Conservation (phyloP, 2,797 vertebrate species). For the Xenops minutus region DNA sequence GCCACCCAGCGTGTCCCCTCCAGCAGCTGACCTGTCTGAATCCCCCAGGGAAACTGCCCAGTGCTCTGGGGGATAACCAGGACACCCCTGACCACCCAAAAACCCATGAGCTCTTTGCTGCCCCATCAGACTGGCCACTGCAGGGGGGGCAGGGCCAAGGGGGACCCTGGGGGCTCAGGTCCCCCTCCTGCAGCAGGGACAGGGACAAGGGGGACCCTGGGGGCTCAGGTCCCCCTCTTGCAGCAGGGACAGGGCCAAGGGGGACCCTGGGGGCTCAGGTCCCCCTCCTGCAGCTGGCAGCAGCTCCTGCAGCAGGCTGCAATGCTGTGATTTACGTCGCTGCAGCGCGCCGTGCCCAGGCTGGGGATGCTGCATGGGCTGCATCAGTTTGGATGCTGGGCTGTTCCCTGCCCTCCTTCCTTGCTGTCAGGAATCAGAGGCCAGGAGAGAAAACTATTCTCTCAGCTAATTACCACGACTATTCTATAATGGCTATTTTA, state of each 20-base stretch:
- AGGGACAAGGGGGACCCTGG: neutral
- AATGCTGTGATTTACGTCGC: neutral
- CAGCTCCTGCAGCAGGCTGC: neutral
- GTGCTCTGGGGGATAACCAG: accelerated
- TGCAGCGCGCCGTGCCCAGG: neutral
- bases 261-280: neutral
- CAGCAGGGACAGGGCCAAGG: accelerated
- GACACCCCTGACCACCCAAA: accelerated
- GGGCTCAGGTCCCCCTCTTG: accelerated
- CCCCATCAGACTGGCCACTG: accelerated
- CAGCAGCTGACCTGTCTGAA: neutral
- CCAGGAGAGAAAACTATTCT: constrained; percentile 60
- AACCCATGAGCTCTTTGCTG: accelerated
- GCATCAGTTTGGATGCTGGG: neutral
- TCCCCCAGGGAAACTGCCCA: neutral
- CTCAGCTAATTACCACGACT: constrained; percentile 66
- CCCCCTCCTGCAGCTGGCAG: accelerated
- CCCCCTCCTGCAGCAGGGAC: too few species aligned
- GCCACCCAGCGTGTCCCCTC: accelerated
- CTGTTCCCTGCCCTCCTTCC: constrained; percentile 33
- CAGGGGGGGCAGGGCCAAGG: neutral
- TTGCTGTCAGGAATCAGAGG: constrained; percentile 43
- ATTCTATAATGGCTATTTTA: constrained; percentile 54
- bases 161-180: neutral
- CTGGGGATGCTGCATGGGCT: neutral